These are phyloP conservation scores for Peucedramus taeniatus DNA, from an alignment of 2,113 vertebrate genomes.

Conservation along the genomic window DNA sequence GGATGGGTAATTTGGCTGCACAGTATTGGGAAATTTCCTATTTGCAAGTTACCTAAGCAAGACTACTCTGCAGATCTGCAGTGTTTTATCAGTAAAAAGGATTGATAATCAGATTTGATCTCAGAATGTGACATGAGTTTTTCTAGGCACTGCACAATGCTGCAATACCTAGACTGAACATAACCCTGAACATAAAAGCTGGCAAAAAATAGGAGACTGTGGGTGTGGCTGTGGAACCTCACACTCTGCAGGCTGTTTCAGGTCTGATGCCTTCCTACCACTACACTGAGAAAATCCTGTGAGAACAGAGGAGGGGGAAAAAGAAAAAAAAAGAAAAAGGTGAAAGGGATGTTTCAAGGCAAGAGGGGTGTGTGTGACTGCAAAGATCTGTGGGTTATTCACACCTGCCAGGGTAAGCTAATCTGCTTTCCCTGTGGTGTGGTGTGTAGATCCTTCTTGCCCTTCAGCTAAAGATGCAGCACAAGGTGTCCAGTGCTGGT, in stretches of 20 bases:
- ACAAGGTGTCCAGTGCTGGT: not conserved
- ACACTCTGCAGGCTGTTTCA: not conserved
- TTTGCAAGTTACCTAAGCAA: not conserved
- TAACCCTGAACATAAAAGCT: not conserved
- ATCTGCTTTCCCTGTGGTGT: not conserved
- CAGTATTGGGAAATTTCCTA: not conserved
- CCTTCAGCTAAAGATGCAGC: not conserved
- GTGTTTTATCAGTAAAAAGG: not conserved
- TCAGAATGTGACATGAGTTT: not conserved
- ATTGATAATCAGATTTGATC: not conserved
- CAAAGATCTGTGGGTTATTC: not conserved
- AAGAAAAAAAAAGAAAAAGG: not conserved
- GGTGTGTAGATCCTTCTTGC: not conserved
- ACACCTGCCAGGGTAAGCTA: not conserved
- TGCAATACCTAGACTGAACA: too few relatives aligned
- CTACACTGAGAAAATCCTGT: not conserved
- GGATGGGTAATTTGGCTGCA: not conserved
- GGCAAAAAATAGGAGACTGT: not conserved
- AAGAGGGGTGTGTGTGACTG: not conserved
- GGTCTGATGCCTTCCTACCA: not conserved
- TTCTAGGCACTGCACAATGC: not conserved
- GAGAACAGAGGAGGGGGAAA: rapidly evolving
- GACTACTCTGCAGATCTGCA: not conserved
- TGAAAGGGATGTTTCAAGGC: not conserved
- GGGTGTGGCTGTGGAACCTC: not conserved